Evolutionary conservation across 1,140 invertebrate genomes (phyloP).

Genomic region (Caenorhabditis inopinata): DNA sequence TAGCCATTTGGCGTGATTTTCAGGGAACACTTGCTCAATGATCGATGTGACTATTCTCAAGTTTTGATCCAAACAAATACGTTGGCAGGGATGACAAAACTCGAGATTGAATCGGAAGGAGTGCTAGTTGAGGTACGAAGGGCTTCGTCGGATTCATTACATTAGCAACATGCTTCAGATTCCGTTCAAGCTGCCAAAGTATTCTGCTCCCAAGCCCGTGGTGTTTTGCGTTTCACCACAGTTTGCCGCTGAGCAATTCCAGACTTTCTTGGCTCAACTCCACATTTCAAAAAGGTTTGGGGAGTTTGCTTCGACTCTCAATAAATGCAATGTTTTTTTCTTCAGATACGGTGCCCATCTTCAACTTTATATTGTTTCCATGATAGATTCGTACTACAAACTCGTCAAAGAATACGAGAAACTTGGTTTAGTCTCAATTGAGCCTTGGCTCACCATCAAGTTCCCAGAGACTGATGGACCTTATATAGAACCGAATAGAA

Average conservation of each 20-base stretch:
- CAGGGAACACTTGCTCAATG: not conserved
- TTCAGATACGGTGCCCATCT: conserved; percentile 27
- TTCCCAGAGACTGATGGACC: not conserved
- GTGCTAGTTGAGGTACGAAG: not conserved
- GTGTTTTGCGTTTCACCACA: conserved; percentile 36
- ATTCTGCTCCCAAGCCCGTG: conserved; percentile 8
- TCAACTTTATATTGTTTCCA: conserved; percentile 17
- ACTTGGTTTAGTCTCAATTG: conserved; percentile 6
- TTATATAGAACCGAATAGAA: conserved; percentile 36
- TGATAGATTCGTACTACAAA: conserved; percentile 27
- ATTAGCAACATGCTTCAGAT: not conserved
- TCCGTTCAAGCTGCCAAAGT: not conserved
- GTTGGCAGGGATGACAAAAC: not conserved
- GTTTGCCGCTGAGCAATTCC: conserved; percentile 39
- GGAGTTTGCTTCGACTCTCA: too few relatives aligned
- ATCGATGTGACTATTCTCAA: not conserved
- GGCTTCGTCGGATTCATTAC: not conserved
- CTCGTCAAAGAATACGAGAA: conserved; percentile 30
- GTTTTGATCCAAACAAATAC: not conserved
- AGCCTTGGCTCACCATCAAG: conserved; percentile 30
- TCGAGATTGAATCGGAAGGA: not conserved
- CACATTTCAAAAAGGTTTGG: conserved; percentile 33
- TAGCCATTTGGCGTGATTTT: not conserved
- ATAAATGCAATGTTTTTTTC: too few relatives aligned
- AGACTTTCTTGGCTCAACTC: not conserved